Evolutionary conservation across 1,140 invertebrate genomes (phyloP), one percentile per base, ranked within the genome.

Genomic region (Mycetomoellerius zeteki): DNA sequence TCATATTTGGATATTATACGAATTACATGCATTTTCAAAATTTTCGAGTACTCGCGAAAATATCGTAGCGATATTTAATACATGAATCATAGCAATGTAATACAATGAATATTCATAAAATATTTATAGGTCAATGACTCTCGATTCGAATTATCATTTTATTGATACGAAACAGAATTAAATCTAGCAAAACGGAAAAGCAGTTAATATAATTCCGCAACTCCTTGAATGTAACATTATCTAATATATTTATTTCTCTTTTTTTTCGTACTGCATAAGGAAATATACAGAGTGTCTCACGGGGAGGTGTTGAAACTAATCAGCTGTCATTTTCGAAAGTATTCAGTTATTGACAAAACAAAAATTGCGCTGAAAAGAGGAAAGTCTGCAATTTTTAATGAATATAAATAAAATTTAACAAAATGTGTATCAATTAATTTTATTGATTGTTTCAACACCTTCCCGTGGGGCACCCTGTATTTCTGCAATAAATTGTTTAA

Each of bases 61-160:
- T 69, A 54, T 56, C n/a, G 30, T 67, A 30, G 10, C 27, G n/a
- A 65, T 67, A 80, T 60, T 50, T 50, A 50, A 50, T 50, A 50
- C 47, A 50, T 50, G 14, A 50, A 50, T 16, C 47, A 4, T 50
- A 50, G 47, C 47, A 16, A 10, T 43, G 27, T 33, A 75, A 60
- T 76, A 58, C 24, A 67, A 80, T 69, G 62, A 69, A 80, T 56
- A 69, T 80, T 80, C 30, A 69, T 80, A 54, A 69, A 80, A 80
- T 67, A 67, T 80, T 80, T 64, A 54, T 80, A 54, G 62, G 5
- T 56, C n/a, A 62, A 78, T 19, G 60, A 8, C 62, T 52, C 60
- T 50, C n/a, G 3, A 69, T 6, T 19, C 14, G 30, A 69, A 69
- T 80, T 54, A 80, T 65, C 27, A 77, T 78, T 64, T 78, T 64